Percentiles rank a stretch among this genome's conserved stretches.
phyloP scores from a whole-genome alignment of 64 coral and sea anemone genomes.

The Pachyseris speciosa region DNA sequence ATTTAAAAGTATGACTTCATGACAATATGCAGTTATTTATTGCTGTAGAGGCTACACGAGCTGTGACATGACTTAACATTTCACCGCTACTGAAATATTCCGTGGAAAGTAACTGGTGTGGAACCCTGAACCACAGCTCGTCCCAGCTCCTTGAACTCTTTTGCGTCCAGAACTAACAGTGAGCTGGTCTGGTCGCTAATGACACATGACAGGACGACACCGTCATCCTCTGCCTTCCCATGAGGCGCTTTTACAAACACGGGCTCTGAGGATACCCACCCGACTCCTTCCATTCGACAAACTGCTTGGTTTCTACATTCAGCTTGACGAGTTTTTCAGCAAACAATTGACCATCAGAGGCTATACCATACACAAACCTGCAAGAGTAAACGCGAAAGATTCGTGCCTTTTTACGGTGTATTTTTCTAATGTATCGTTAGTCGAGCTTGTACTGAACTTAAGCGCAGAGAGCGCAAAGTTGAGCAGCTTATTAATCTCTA shows the following conservation, averaged over 20 bases:
- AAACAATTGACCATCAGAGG: neutral
- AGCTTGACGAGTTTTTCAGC: conserved; percentile 71
- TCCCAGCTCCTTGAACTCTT: conserved; percentile 74
- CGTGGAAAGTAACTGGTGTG: conserved; percentile 70
- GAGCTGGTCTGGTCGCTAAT: conserved; percentile 69
- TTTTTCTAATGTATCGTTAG: no score
- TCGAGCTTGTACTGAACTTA: no score
- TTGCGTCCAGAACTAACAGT: conserved; percentile 80
- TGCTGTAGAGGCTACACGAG: no score
- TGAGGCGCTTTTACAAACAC: conserved; percentile 81
- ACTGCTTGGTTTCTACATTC: conserved; percentile 64
- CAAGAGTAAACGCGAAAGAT: neutral
- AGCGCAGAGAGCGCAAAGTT: no score
- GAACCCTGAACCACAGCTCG: conserved; percentile 64
- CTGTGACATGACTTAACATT: neutral
- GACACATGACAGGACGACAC: conserved; percentile 78
- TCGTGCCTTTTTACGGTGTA: neutral
- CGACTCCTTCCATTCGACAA: conserved; percentile 60
- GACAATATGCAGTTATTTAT: no score
- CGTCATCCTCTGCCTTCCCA: conserved; percentile 79
- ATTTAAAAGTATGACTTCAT: no score
- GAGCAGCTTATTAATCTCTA: no score
- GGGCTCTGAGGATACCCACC: conserved; percentile 69
- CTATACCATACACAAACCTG: conserved; percentile 67
- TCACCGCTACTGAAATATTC: conserved; percentile 39